Evolutionary conservation across 2,797 vertebrate species (phyloP), one percentile per base, ranked within the genome.

Genomic region (Steatocranus sp.): DNA sequence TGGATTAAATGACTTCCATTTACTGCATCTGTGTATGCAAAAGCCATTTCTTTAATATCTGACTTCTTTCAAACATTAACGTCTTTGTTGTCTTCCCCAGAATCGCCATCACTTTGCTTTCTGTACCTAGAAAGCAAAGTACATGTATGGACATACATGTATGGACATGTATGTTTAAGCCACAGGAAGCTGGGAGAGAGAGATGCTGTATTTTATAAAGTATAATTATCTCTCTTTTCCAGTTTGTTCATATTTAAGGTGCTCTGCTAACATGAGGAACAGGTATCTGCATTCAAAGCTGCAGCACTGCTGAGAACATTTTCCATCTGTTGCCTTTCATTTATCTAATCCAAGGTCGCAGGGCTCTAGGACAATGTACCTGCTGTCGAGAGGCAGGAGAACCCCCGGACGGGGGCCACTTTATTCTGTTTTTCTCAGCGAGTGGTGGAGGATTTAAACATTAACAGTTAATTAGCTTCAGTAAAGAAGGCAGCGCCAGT

Each of bases 1-100:
- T 11, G 6, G 32, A 7, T 38, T 38, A 11, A 76, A 53, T 27
- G 4, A 54, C 74, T 41, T 18, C 11, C 14, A 17, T 54, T 76
- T 4, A 54, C 25, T 46, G 41, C 25, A 2, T 73, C 41, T 73
- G 10, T 70, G 23, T 1, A 18, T 27, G 66, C 14, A 70, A 0
- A 68, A 46, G 6, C 0, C 10, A 1, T 46, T 27, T 70, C 23
- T 11, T 27, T 17, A 43, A 43, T 3, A 68, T 68, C 0, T 46
- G 38, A 18, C 66, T 70, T 70, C 15, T 46, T 70, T 70, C 41
- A 70, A 46, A 46, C 23, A 70, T 46, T 23, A 14, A 18, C 0
- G 0, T 27, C 15, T 1, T 38, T n/a, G 9, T 14, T 38, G 61
- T 41, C 34, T 66, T 38, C 11, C 11, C 61, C 61, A 36, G 11